Conservation (phyloP, 2,797 vertebrate species). For the Cyprinella venusta region DNA sequence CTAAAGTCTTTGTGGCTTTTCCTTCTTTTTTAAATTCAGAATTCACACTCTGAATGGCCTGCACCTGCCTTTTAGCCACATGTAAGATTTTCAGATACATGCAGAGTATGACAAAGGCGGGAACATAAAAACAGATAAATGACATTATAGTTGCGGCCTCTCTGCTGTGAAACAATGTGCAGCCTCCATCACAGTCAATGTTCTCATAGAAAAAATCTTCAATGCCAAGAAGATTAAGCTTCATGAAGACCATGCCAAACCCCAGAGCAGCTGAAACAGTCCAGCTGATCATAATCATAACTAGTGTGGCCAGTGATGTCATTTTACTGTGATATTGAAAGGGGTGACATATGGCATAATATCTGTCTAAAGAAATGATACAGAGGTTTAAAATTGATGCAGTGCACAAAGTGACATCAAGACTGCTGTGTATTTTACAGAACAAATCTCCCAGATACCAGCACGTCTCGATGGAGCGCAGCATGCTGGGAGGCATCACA, state of each 20-base stretch:
- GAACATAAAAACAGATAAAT: slow-evolving; percentile 55
- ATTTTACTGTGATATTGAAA: slow-evolving; percentile 56
- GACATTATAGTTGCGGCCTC: slow-evolving; percentile 41
- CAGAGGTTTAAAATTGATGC: slow-evolving; percentile 56
- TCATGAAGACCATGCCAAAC: slow-evolving; percentile 77
- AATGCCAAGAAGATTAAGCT: slow-evolving; percentile 77
- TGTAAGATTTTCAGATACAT: slow-evolving; percentile 61
- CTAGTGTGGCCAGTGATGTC: slow-evolving; percentile 68
- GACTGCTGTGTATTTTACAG: slow-evolving; percentile 67
- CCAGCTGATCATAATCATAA: slow-evolving; percentile 58
- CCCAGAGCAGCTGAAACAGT: slow-evolving; percentile 76
- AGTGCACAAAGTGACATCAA: slow-evolving; percentile 68
- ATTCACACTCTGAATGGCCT: slow-evolving; percentile 69
- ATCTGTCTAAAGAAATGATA: slow-evolving; percentile 49
- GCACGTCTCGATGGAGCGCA: slow-evolving; percentile 73
- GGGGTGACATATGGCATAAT: slow-evolving; percentile 54
- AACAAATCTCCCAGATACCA: slow-evolving; percentile 64
- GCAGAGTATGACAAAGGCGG: slow-evolving; percentile 53
- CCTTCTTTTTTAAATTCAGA: slow-evolving; percentile 68
- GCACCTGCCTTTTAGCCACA: slow-evolving; percentile 77
- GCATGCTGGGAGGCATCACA: slow-evolving; percentile 68
- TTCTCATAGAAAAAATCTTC: slow-evolving; percentile 64
- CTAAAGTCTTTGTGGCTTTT: slow-evolving; percentile 80
- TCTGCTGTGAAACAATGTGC: slow-evolving; percentile 48
- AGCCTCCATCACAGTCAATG: slow-evolving; percentile 67